Base-by-base conservation (phyloP, 2,888 invertebrate genomes). In the Darwinula stevensoni region DNA sequence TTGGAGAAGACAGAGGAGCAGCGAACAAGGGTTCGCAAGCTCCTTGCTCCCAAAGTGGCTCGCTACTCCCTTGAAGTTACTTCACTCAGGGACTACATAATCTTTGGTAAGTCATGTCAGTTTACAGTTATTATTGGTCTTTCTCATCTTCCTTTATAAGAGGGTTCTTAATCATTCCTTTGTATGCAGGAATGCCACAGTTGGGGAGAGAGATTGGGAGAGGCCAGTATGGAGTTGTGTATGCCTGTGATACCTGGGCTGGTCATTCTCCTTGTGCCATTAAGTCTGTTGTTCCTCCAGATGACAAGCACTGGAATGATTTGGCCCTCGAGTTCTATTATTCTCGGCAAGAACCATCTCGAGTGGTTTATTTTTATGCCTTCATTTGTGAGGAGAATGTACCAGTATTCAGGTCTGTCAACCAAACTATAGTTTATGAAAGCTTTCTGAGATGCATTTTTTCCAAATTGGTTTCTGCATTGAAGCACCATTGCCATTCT, bases 291-390 rank as follows among this genome's bases (percentile, higher is more conserved):
- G 64, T 78, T 29, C 80, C 80, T 1, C 72, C 74, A 2, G 80
- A 82, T 48, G 76, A 76, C 42, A 58, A 73, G 36, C 78, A 80
- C 46, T 80, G 76, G 69, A 70, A 72, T 46, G 80, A 82, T 46
- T 54, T 82, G 2, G 76, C 80, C 2, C 69, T 80, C 67, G 80
- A 82, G 52, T 78, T 78, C 57, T 76, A 74, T 49, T 78, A 78
- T 44, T 76, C 78, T 31, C 65, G 70, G 72, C 69, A 44, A 36
- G 36, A 31, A 5, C 11, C 18, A n/a, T 13, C 17, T 14, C 34
- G 2, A 15, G 17, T 31, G 14, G 12, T 34, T 18, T 26, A 18
- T 34, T 17, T 26, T 28, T 22, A 18, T 12, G 11, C 9, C 14
- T 31, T n/a, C n/a, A n/a, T n/a, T n/a, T n/a, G n/a, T n/a, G n/a